These are phyloP conservation scores for Microtus richardsoni DNA, from an alignment of 2,113 vertebrate genomes.

Conservation along the genomic window DNA sequence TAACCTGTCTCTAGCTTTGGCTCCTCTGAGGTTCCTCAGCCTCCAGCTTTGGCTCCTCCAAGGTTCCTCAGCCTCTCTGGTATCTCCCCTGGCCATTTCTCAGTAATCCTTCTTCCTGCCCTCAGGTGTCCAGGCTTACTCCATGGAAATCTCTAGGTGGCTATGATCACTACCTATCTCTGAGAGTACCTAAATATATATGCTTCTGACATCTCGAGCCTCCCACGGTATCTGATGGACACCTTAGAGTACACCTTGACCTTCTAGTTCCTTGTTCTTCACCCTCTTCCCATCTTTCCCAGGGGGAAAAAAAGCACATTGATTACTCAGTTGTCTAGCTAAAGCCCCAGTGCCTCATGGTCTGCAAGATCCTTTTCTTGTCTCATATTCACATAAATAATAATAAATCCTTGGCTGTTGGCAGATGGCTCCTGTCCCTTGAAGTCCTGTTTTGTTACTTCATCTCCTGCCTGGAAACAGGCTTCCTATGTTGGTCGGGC, in stretches of 20 bases:
- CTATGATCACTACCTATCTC: neutral
- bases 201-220: neutral
- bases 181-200: neutral
- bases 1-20: fast-evolving
- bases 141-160: fast-evolving
- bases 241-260: neutral
- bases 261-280: neutral
- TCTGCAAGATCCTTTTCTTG: neutral
- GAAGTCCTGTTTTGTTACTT: neutral
- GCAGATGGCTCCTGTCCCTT: neutral
- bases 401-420: neutral
- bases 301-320: too few species aligned
- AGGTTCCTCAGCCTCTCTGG: neutral
- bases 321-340: too few species aligned
- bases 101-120: neutral
- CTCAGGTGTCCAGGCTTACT: neutral
- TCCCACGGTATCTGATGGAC: neutral
- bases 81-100: neutral
- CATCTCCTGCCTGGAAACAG: neutral
- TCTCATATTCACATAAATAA: neutral
- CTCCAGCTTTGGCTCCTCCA: fast-evolving
- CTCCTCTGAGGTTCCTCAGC: neutral
- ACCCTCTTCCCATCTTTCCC: neutral
- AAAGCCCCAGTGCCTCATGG: neutral
- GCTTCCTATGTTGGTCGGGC: neutral